Evolutionary conservation across 2,113 vertebrate species (phyloP), one percentile per base, ranked within the genome.

Genomic region (Salvelinus fontinalis): DNA sequence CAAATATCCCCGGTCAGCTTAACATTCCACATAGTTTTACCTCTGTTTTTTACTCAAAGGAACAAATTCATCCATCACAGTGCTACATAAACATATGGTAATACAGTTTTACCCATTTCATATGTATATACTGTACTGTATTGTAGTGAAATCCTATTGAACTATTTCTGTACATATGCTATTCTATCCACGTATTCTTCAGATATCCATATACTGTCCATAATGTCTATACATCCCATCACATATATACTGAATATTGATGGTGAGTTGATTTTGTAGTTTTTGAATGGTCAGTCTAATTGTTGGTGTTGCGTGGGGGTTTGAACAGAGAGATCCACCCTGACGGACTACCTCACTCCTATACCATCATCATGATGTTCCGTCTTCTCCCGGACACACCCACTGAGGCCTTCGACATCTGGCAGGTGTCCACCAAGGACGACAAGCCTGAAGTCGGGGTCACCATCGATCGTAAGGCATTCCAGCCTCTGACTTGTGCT

Each of bases 351-450:
- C 96, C 97, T 0, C 89, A 87, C 62, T 88, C 96, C 0, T 99
- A 95, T 90, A 99, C 98, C 7, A 94, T 99, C 89, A 97, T 99
- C 86, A 57, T 99, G 81, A 88, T 97, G 82, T 94, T 99, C 92
- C 95, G 96, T 34, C 92, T 99, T 54, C 94, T 99, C 49, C 95
- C 97, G 0, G 96, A 98, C 85, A 92, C 96, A 0, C 95, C 96
- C 24, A 91, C 5, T 0, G 94, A 98, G 29, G 93, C 97, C 79
- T 99, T 99, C 82, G 96, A 98, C 85, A 92, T 99, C 84, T 99
- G 98, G 98, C 98, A 99, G 92, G 94, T 99, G 79, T 96, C 97
- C 13, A 95, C 90, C 91, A 94, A 94, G 81, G 95, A 96, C 84
- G 93, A 97, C 88, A 96, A 95, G 77, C 96, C 98, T 0, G 95